Evolutionary conservation across 2,113 vertebrate genomes (phyloP), one percentile per base, ranked within the genome.

Genomic region (Trematocara unimaculatum): DNA sequence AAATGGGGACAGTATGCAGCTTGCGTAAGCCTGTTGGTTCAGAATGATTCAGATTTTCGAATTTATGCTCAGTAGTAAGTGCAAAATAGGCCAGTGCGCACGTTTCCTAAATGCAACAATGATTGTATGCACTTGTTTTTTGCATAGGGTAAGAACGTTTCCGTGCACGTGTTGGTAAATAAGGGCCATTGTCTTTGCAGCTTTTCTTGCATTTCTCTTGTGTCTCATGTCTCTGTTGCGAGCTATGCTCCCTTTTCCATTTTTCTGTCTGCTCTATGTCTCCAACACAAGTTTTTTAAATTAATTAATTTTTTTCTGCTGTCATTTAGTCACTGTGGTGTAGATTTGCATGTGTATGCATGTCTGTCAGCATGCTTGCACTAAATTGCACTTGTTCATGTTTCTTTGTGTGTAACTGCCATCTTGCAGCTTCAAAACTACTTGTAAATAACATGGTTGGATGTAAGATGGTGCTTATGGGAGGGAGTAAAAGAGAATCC

Each of bases 401-500:
- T 33, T 78, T 47, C 55, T 78, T 60, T 60, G 42, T 40, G n/a
- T 14, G 11, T 70, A 20, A 77, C 23, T 49, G 70, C 10, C 40
- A 86, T 77, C 58, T 84, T 78, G 23, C 70, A 74, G 62, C 55
- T 62, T 81, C 11, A 35, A 33, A 62, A 77, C 45, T 87, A 56
- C 60, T 55, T 82, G 70, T 74, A 79, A 92, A 90, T 86, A 88
- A 80, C 47, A 74, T 58, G 45, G 82, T 88, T 23, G 40, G 47
- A 42, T 12, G 12, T 3, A 79, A 70, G 60, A 81, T 35, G 23
- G 17, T 56, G 53, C 20, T 14, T 10, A 45, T 58, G 18, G 55
- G 45, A 60, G 20, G 62, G 17, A 7, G 8, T n/a, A 17, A 42
- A 40, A 56, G 45, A 58, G 58, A 60, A 72, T 47, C 38, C 26